These are phyloP conservation scores for Spodoptera frugiperda DNA, from an alignment of 1,140 invertebrate genomes.

Conservation along the genomic window DNA sequence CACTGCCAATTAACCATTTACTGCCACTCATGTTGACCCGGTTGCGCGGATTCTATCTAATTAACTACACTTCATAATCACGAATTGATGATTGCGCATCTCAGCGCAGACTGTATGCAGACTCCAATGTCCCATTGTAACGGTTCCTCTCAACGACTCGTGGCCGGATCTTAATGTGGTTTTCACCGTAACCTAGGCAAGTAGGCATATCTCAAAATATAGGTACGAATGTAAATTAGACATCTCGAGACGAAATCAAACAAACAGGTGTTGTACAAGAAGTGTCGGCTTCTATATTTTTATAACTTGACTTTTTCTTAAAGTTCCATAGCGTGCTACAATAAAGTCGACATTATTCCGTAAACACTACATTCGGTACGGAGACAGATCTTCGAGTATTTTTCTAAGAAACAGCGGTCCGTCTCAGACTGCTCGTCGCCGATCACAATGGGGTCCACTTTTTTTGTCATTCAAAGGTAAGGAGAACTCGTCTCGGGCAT, in stretches of 20 bases:
- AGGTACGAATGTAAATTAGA: slow-evolving; percentile 3
- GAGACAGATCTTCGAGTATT: slow-evolving; percentile 47
- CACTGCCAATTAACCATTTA: slow-evolving; percentile 58
- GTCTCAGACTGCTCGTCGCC: slow-evolving; percentile 82
- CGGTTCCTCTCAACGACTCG: slow-evolving; percentile 9
- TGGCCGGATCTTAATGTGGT: slow-evolving; percentile 23
- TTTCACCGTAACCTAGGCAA: slow-evolving; percentile 28
- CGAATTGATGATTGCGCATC: slow-evolving; percentile 27
- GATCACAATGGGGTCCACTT: slow-evolving; percentile 77
- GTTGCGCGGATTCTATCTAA: slow-evolving; percentile 41
- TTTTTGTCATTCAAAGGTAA: slow-evolving; percentile 70
- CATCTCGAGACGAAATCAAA: neutral
- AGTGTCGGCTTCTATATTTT: neutral
- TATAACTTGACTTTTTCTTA: neutral
- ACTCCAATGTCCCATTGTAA: slow-evolving; percentile 17
- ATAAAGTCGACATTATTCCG: slow-evolving; percentile 16
- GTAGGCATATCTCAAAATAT: slow-evolving; percentile 15
- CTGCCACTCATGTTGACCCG: slow-evolving; percentile 57
- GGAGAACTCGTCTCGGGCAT: slow-evolving; percentile 66
- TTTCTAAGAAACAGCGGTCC: slow-evolving; percentile 76
- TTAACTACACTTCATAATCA: slow-evolving; percentile 35
- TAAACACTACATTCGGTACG: slow-evolving; percentile 30
- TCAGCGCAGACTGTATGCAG: slow-evolving; percentile 9
- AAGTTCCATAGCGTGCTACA: neutral
- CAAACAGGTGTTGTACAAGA: no score